These are phyloP conservation scores for Nymphalis io DNA, from an alignment of 1,140 invertebrate genomes.

Conservation along the genomic window DNA sequence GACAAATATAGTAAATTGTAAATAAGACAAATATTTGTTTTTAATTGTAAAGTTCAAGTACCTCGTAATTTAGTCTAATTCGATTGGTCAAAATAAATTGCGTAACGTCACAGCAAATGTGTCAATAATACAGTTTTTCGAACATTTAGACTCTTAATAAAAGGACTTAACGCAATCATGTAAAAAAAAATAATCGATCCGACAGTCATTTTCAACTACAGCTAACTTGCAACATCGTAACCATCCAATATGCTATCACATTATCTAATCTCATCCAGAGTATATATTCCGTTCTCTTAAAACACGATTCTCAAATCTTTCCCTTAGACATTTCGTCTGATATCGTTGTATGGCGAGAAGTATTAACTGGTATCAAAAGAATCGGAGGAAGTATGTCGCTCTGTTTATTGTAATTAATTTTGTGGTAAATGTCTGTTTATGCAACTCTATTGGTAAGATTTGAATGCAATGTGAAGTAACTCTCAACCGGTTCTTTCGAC, in stretches of 20 bases:
- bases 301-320: not conserved
- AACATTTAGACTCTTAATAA: not conserved
- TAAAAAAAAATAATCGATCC: constrained; percentile 16
- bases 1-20: not conserved
- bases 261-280: not conserved
- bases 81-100: not conserved
- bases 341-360: not conserved
- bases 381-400: not conserved
- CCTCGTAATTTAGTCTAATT: not conserved
- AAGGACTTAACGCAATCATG: too few relatives aligned
- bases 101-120: not conserved
- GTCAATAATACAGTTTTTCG: not conserved
- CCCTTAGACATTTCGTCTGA: not conserved
- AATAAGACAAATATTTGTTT: not conserved
- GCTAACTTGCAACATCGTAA: not conserved
- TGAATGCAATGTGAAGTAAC: not conserved
- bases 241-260: not conserved
- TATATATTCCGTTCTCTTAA: not conserved
- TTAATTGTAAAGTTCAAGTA: not conserved
- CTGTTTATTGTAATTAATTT: not conserved
- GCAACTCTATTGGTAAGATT: not conserved
- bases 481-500: not conserved
- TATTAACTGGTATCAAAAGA: not conserved
- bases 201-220: constrained; percentile 18
- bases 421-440: not conserved